Evolutionary conservation across 2,797 vertebrate genomes (phyloP).

Genomic region (Helarctos malayanus): DNA sequence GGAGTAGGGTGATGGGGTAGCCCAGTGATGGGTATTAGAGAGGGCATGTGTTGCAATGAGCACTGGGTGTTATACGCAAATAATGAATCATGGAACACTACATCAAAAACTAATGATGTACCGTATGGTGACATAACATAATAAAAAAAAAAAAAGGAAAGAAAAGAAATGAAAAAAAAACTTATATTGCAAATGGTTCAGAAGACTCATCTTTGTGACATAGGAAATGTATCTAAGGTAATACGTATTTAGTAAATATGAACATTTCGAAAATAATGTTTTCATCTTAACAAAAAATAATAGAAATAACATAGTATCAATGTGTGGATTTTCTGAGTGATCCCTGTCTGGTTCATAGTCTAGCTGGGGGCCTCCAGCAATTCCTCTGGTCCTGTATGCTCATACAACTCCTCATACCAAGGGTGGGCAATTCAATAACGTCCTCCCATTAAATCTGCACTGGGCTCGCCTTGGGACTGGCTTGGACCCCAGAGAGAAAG

Average conservation of each 20-base stretch:
- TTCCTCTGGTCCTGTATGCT: neutral
- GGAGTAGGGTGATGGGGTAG: too few relatives aligned
- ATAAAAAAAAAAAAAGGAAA: too few relatives aligned
- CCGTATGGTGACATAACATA: too few relatives aligned
- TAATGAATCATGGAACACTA: too few relatives aligned
- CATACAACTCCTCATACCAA: neutral
- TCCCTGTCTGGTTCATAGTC: neutral
- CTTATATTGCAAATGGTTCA: neutral
- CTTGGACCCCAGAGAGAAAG: neutral
- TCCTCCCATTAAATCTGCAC: neutral
- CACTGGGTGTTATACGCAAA: too few relatives aligned
- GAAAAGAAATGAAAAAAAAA: too few relatives aligned
- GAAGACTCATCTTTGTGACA: slow-evolving; percentile 32
- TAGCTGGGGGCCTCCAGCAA: neutral
- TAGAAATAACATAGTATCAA: neutral
- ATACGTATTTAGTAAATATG: slow-evolving; percentile 17
- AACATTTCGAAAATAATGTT: slow-evolving; percentile 48
- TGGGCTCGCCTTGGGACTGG: neutral
- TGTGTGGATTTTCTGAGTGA: neutral
- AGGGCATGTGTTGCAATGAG: too few relatives aligned
- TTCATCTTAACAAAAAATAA: slow-evolving; percentile 63
- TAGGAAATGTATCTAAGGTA: neutral
- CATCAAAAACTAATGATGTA: too few relatives aligned
- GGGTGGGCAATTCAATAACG: neutral
- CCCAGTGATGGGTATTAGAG: too few relatives aligned